Percentiles rank a stretch among this genome's conserved stretches.
Evolutionary conservation across 1,140 invertebrate genomes (phyloP).

Genomic region (Drosophila nigrodunni): DNA sequence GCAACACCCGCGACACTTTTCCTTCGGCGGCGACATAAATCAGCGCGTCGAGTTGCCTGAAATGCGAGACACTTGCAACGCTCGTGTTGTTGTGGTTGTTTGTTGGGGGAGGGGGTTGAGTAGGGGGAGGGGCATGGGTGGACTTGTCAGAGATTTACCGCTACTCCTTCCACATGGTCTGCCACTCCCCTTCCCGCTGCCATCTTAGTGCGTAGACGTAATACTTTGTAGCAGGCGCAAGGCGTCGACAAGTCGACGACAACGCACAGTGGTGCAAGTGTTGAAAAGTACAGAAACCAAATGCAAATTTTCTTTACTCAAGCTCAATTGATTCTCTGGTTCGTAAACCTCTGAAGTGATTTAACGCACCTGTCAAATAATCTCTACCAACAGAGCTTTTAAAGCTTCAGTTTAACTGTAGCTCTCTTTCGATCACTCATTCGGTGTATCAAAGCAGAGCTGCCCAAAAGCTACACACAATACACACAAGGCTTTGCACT

Average conservation of each 20-base stretch:
- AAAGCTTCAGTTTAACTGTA: too few species aligned
- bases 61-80: conserved; percentile 71
- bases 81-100: background rate
- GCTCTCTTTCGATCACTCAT: too few species aligned
- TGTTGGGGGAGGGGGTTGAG: background rate
- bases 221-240: conserved; percentile 51
- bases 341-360: too few species aligned
- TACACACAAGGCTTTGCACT: too few species aligned
- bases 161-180: background rate
- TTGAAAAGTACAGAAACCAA: too few species aligned
- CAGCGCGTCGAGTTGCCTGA: conserved; percentile 49
- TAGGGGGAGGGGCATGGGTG: background rate
- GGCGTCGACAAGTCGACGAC: conserved; percentile 25
- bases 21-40: conserved; percentile 68
- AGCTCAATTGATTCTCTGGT: too few species aligned
- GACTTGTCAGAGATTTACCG: conserved; percentile 56
- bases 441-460: too few species aligned
- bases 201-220: conserved; percentile 68
- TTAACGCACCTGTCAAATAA: too few species aligned
- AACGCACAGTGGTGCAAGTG: too few species aligned
- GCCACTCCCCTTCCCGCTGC: background rate
- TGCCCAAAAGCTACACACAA: too few species aligned
- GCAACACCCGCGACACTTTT: conserved; percentile 79
- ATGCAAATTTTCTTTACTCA: too few species aligned
- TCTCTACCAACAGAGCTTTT: too few species aligned